Evolutionary conservation across 2,113 vertebrate species (phyloP).

Genomic region (Atractosteus spatula): DNA sequence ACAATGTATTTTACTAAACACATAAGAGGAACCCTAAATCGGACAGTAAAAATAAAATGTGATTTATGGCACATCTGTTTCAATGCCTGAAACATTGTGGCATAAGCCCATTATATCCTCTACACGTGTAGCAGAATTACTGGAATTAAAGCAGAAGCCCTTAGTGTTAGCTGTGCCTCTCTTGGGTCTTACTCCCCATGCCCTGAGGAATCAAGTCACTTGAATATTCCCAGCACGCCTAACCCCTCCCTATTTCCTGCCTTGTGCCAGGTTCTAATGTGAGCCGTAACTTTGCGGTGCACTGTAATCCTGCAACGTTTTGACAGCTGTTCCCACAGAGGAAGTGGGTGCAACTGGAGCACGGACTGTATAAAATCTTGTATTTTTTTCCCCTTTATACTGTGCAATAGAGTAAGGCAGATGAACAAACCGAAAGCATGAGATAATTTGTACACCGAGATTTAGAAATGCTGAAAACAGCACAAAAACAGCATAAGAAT

Average conservation of each 20-base stretch:
- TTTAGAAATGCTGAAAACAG: conserved; percentile 32
- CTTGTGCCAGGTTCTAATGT: conserved; percentile 63
- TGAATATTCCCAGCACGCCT: conserved; percentile 32
- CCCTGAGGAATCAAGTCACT: conserved; percentile 43
- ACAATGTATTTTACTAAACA: conserved; percentile 22
- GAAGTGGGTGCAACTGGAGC: conserved; percentile 73
- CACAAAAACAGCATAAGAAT: neutral
- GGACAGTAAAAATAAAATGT: conserved; percentile 50
- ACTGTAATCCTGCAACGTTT: conserved; percentile 67
- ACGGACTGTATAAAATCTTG: conserved; percentile 38
- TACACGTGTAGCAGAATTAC: conserved; percentile 59
- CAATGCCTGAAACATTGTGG: conserved; percentile 53
- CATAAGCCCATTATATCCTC: conserved; percentile 50
- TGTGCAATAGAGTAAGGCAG: conserved; percentile 15
- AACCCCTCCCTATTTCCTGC: conserved; percentile 49
- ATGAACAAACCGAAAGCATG: conserved; percentile 23
- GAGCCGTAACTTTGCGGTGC: conserved; percentile 60
- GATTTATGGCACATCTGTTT: conserved; percentile 42
- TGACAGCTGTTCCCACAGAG: conserved; percentile 79
- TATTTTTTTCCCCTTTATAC: conserved; percentile 21
- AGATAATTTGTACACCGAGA: conserved; percentile 29
- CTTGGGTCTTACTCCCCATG: conserved; percentile 38
- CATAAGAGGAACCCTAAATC: conserved; percentile 40
- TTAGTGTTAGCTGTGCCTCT: conserved; percentile 47
- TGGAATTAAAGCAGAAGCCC: conserved; percentile 43